Evolutionary conservation across 2,113 vertebrate genomes (phyloP), one percentile per base, ranked within the genome.

Genomic region (Brachyhypopomus occidentalis): DNA sequence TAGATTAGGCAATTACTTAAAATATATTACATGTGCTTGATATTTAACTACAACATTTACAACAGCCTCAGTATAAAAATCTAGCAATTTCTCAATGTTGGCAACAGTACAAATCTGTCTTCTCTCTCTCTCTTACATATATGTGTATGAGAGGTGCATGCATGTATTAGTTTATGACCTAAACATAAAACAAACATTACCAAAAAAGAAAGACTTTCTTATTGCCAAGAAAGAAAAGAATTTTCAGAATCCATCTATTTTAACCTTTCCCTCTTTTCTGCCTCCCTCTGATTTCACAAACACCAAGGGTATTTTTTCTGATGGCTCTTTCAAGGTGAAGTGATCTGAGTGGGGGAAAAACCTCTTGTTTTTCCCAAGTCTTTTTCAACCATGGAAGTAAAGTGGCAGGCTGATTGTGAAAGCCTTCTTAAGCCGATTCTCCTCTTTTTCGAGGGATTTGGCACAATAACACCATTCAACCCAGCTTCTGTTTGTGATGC

Each of bases 401-500:
- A 80, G 72, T 12, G 70, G 75, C 17, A 16, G 66, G 75, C 79
- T 41, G 56, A 72, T 80, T 82, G 60, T 83, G 80, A 87, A 77
- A 70, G 60, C 27, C 52, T 73, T 76, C 60, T 45, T 48, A 77
- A 14, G 45, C 45, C n/a, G 34, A 56, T 83, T 41, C 59, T 16
- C 9, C 36, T 70, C 60, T 75, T 80, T 30, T 82, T 63, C 41
- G 64, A 16, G 34, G 67, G 73, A 62, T 81, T 83, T 88, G 85
- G 69, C 62, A 87, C 36, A 52, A 83, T 85, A 87, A 79, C 60
- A 64, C 60, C 76, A 67, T 82, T 80, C 83, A 83, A 73, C 73
- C 36, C 78, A 76, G 80, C 86, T 88, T 81, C 70, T 84, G 77
- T 48, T 83, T 88, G 73, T 87, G 84, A 91, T 86, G 82, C 36